A percentile compares a stretch with the other conserved stretches of the same genome.
These are phyloP conservation scores for Rugalucina vietnamica DNA, from an alignment of 2,888 invertebrate genomes.

Conservation along the genomic window DNA sequence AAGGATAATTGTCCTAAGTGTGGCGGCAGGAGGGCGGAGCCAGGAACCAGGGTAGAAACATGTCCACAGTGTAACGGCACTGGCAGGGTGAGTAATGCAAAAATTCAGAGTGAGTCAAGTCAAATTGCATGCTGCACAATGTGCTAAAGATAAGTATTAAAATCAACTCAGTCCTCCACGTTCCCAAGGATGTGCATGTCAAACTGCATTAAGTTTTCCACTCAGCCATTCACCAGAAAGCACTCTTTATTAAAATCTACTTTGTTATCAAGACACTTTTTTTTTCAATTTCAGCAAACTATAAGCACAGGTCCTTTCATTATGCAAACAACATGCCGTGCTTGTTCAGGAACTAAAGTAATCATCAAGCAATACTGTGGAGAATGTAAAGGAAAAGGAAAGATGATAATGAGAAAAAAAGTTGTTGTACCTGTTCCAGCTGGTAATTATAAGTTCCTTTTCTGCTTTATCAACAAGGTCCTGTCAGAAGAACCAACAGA, in stretches of 20 bases:
- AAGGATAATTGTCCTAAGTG: constrained; percentile 97
- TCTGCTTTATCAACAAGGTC: not conserved
- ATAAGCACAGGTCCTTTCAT: constrained; percentile 93
- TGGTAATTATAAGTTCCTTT: constrained; percentile 82
- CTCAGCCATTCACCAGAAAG: no score
- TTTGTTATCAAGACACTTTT: no score
- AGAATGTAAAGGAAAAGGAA: constrained; percentile 97
- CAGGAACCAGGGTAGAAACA: constrained; percentile 94
- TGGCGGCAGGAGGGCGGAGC: constrained; percentile 92
- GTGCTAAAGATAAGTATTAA: not conserved
- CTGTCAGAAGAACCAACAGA: no score
- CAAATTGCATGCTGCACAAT: not conserved
- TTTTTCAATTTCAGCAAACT: constrained; percentile 83
- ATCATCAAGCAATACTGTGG: constrained; percentile 95
- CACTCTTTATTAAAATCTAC: no score
- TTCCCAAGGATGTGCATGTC: no score
- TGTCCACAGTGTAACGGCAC: constrained; percentile 98
- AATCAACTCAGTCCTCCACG: no score
- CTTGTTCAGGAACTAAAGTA: constrained; percentile 88
- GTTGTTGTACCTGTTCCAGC: constrained; percentile 97
- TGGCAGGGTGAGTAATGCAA: constrained; percentile 88
- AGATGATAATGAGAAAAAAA: constrained; percentile 93
- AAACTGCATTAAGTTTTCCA: no score
- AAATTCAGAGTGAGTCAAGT: not conserved
- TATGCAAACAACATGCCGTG: constrained; percentile 97